phyloP scores from a whole-genome alignment of 2,113 vertebrate genomes.

The Alethe castanea region DNA sequence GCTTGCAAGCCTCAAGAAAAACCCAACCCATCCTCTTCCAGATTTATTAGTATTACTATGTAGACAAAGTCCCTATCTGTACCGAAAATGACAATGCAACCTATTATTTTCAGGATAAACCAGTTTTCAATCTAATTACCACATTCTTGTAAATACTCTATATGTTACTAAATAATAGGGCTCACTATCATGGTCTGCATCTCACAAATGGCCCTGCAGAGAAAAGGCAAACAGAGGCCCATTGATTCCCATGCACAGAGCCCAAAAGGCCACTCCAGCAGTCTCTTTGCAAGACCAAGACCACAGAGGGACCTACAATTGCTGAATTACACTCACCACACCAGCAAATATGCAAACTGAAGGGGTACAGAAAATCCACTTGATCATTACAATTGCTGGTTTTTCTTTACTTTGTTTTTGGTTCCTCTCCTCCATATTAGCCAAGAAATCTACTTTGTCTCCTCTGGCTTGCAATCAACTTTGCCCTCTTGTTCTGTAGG shows the following conservation, averaged over 20 bases:
- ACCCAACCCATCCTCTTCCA: neutral
- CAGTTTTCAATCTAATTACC: neutral
- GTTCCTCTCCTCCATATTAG: neutral
- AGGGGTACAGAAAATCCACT: neutral
- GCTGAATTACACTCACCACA: neutral
- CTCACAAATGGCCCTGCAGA: neutral
- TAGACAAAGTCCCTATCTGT: neutral
- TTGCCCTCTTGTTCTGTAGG: neutral
- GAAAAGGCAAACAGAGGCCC: constrained; percentile 10
- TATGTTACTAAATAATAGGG: neutral
- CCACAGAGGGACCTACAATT: neutral
- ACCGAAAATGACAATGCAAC: neutral
- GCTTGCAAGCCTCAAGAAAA: neutral
- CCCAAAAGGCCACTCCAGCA: neutral
- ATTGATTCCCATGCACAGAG: constrained; percentile 13
- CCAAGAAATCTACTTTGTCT: neutral
- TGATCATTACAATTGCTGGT: neutral
- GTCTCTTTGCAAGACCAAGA: neutral
- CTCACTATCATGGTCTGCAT: neutral
- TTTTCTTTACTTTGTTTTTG: neutral
- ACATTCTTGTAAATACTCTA: constrained; percentile 6
- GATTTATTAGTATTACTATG: neutral
- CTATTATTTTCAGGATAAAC: constrained; percentile 28
- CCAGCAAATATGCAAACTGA: neutral
- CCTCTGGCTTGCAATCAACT: neutral